Conservation (phyloP, 2,888 invertebrate genomes). For the Proisotoma minuta region DNA sequence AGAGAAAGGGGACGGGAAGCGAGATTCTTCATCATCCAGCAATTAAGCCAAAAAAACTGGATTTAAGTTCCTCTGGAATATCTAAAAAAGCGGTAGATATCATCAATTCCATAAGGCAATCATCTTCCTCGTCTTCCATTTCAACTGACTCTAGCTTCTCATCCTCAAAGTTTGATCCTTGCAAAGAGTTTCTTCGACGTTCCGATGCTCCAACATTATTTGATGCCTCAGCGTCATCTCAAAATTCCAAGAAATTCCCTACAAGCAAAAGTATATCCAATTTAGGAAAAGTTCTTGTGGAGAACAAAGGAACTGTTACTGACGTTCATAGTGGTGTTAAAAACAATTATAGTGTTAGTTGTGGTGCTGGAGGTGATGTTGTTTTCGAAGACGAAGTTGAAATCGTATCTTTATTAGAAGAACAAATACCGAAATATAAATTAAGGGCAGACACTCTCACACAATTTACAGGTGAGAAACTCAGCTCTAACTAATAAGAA, state of each 20-base stretch:
- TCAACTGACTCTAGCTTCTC: background rate
- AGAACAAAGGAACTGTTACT: conserved; percentile 36
- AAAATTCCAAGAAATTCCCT: conserved; percentile 13
- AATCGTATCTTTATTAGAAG: conserved; percentile 88
- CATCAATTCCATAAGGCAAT: conserved; percentile 9
- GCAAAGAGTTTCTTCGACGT: conserved; percentile 42
- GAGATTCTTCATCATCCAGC: conserved; percentile 42
- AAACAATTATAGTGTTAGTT: background rate
- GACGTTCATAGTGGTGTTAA: conserved; percentile 35
- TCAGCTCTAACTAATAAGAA: background rate
- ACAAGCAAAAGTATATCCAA: conserved; percentile 43
- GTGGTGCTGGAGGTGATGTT: conserved; percentile 52
- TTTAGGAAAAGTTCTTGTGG: conserved; percentile 26
- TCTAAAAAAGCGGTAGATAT: conserved; percentile 15
- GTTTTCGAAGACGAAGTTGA: conserved; percentile 80
- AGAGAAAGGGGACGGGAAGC: conserved; percentile 39
- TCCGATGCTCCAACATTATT: conserved; percentile 27
- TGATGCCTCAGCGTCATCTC: conserved; percentile 16
- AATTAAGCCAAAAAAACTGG: conserved; percentile 13
- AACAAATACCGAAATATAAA: conserved; percentile 90
- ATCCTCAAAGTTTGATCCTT: conserved; percentile 33
- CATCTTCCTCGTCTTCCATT: conserved; percentile 1
- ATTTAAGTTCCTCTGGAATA: conserved; percentile 5
- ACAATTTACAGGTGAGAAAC: conserved; percentile 76
- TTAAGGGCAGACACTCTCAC: conserved; percentile 90